Evolutionary conservation across 2,113 vertebrate genomes (phyloP), one percentile per base, ranked within the genome.

Genomic region (Corydoras maculifer): DNA sequence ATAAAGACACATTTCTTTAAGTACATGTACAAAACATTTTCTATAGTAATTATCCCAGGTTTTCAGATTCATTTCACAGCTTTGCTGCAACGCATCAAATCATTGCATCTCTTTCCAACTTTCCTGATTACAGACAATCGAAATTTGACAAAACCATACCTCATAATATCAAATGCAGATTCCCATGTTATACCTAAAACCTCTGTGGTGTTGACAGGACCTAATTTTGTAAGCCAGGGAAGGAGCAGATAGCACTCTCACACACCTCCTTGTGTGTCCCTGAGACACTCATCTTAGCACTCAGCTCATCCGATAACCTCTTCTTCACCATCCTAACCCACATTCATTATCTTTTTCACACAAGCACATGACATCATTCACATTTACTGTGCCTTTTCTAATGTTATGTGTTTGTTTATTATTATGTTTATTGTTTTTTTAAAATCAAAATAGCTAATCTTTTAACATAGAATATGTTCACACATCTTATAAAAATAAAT

Each of bases 251-350:
- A 72, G 69, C 75, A 79, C 71, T 43, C 35, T 43, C 35, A 78
- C 78, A 79, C 77, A 65, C 73, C 80, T 84, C 74, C 81, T 81
- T 67, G 35, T 43, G 35, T 43, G 78, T 82, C 70, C 77, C 32
- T 67, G 12, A 78, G 78, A 74, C 74, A 79, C 69, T 85, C 82
- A 78, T 79, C 74, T 50, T 75, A 76, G 68, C 83, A 80, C 77
- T 84, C 83, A 80, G 32, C 66, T 63, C 61, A 9, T 62, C 70
- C 76, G 85, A 89, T 88, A 87, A 84, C 84, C 76, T 73, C 49
- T 66, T 61, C 68, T 77, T 76, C 75, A 58, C 70, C 57, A 32
- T 72, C 53, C 63, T 62, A 59, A 18, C 70, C 73, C 65, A 75
- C 74, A 31, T 49, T 29, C 65, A 64, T 72, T 65, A 61, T 69